These are phyloP conservation scores for Cryptotis parvus DNA, from an alignment of 2,113 vertebrate species.

Conservation along the genomic window DNA sequence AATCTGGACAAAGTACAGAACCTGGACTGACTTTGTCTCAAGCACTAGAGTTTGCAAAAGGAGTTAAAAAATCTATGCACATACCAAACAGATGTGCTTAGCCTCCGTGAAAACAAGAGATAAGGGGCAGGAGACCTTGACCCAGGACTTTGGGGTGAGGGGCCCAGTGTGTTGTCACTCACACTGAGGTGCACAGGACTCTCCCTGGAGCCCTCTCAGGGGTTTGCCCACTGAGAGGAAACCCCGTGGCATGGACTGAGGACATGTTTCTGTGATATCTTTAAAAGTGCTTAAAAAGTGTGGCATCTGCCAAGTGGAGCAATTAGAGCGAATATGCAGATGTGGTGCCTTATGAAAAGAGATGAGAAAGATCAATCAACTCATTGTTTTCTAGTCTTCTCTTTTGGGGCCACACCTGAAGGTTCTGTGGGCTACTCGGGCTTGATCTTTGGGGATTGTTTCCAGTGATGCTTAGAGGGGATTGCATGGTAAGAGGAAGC, in stretches of 20 bases:
- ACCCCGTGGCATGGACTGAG: neutral
- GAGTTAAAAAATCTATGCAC: constrained; percentile 63
- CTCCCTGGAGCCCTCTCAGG: neutral
- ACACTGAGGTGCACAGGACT: neutral
- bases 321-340: neutral
- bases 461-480: too few species aligned
- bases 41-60: constrained; percentile 62
- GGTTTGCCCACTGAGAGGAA: neutral
- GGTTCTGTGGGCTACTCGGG: neutral
- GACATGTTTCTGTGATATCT: neutral
- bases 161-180: neutral
- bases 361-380: neutral
- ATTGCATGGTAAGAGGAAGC: too few species aligned
- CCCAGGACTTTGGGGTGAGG: constrained; percentile 37
- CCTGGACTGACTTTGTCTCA: constrained; percentile 61
- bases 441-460: too few species aligned
- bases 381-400: neutral
- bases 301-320: neutral
- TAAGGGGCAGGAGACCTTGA: constrained; percentile 68
- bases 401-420: neutral
- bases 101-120: constrained; percentile 59
- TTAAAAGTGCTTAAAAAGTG: neutral
- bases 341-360: neutral
- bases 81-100: constrained; percentile 6
- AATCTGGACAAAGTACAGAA: constrained; percentile 69